A percentile compares a stretch with the other conserved stretches of the same genome.
These are phyloP conservation scores for Psittacus erithacus DNA, from an alignment of 2,113 vertebrate species.

Conservation along the genomic window DNA sequence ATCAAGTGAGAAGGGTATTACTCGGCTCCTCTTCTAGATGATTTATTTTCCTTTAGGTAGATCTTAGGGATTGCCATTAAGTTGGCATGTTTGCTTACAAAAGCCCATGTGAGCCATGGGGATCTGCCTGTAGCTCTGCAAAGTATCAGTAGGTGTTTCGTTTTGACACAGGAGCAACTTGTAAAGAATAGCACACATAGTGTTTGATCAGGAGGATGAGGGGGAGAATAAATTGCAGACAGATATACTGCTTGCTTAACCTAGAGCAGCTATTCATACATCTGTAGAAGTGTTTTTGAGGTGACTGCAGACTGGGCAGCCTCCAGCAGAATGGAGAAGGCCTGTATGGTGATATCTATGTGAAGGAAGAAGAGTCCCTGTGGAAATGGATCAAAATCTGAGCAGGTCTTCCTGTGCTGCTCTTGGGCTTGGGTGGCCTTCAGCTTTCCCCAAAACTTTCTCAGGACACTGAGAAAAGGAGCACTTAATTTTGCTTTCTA, in stretches of 20 bases:
- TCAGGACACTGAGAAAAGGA: neutral
- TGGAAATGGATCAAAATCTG: neutral
- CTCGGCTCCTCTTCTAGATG: neutral
- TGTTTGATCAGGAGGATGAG: neutral
- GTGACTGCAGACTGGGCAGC: neutral
- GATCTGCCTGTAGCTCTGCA: neutral
- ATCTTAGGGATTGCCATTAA: neutral
- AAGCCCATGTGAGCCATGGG: rapidly evolving
- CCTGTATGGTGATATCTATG: rapidly evolving
- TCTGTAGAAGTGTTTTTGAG: neutral
- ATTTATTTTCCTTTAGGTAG: neutral
- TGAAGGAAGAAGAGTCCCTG: neutral
- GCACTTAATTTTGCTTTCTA: neutral
- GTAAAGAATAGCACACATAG: neutral
- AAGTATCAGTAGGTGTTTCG: rapidly evolving
- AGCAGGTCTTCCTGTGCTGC: neutral
- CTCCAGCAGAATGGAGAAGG: neutral
- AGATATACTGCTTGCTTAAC: neutral
- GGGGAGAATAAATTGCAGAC: neutral
- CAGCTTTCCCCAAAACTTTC: neutral
- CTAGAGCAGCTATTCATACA: rapidly evolving
- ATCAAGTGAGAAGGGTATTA: neutral
- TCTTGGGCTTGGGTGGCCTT: neutral
- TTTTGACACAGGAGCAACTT: neutral
- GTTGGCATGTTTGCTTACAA: neutral